A percentile compares a stretch with the other conserved stretches of the same genome.
These are phyloP conservation scores for Tetramorium simillimum DNA, from an alignment of 1,140 invertebrate genomes.

Conservation along the genomic window DNA sequence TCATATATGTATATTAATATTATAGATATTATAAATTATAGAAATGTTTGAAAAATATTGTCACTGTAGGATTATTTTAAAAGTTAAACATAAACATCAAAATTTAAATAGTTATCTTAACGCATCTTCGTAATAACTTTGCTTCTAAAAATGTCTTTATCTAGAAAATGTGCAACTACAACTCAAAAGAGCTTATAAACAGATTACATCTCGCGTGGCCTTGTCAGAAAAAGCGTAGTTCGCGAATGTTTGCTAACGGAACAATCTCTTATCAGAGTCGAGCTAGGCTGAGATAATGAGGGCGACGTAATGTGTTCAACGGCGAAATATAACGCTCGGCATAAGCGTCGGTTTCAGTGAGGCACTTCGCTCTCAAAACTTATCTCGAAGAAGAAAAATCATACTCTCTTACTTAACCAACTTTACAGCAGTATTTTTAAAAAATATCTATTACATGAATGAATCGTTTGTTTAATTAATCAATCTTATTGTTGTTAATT, in stretches of 20 bases:
- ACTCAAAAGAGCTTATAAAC: background rate
- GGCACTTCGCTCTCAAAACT: background rate
- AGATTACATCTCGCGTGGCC: background rate
- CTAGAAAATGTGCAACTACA: background rate
- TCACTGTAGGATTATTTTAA: background rate
- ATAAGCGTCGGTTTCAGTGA: background rate
- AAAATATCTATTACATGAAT: background rate
- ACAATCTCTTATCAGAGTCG: constrained; percentile 30
- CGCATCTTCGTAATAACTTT: background rate
- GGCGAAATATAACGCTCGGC: constrained; percentile 18
- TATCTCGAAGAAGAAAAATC: background rate
- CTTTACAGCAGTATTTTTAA: background rate
- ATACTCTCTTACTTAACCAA: background rate
- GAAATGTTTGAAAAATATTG: background rate
- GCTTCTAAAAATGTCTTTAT: background rate
- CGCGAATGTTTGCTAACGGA: constrained; percentile 24
- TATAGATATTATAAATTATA: background rate
- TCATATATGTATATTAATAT: too few species aligned
- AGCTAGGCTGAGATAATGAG: constrained; percentile 17
- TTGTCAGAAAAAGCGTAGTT: constrained; percentile 27
- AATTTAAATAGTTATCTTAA: background rate
- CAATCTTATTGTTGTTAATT: background rate
- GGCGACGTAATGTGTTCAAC: background rate
- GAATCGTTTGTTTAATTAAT: background rate
- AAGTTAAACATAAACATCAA: background rate